Evolutionary conservation across 1,140 invertebrate genomes (phyloP).

Genomic region (Pseudachorutes palmiensis): DNA sequence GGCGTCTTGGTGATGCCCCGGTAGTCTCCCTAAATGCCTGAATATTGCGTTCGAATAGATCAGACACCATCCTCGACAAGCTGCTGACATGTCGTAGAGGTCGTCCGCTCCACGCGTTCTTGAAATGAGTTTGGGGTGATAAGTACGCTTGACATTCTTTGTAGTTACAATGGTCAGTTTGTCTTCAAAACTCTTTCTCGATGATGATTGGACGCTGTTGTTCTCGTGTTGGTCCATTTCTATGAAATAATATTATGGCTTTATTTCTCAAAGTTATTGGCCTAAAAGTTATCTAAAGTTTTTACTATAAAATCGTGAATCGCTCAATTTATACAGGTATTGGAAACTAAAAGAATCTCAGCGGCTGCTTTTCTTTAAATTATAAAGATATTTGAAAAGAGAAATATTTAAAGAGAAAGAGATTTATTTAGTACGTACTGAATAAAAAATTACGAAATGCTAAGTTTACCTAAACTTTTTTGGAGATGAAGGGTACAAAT

Average conservation of each 20-base stretch:
- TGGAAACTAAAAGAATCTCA: too few species aligned
- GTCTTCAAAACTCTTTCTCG: too few species aligned
- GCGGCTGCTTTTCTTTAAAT: too few species aligned
- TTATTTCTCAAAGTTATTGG: too few species aligned
- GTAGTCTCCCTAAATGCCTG: background rate
- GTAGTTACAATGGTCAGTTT: background rate
- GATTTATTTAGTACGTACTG: background rate
- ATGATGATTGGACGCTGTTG: too few species aligned
- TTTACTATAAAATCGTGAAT: too few species aligned
- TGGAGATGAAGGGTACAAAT: too few species aligned
- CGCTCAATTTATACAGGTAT: too few species aligned
- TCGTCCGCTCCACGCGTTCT: background rate
- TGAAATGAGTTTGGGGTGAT: background rate
- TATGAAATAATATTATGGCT: too few species aligned
- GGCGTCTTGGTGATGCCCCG: background rate
- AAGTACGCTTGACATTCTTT: background rate
- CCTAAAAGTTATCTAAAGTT: too few species aligned
- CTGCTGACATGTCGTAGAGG: background rate
- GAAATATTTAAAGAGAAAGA: background rate
- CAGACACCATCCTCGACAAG: background rate
- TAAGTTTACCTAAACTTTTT: background rate
- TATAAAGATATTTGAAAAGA: too few species aligned
- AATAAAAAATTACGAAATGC: background rate
- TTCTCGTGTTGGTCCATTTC: too few species aligned
- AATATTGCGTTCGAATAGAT: background rate